Evolutionary conservation across 2,888 invertebrate genomes (phyloP).

Genomic region (Eupithecia subumbrata): DNA sequence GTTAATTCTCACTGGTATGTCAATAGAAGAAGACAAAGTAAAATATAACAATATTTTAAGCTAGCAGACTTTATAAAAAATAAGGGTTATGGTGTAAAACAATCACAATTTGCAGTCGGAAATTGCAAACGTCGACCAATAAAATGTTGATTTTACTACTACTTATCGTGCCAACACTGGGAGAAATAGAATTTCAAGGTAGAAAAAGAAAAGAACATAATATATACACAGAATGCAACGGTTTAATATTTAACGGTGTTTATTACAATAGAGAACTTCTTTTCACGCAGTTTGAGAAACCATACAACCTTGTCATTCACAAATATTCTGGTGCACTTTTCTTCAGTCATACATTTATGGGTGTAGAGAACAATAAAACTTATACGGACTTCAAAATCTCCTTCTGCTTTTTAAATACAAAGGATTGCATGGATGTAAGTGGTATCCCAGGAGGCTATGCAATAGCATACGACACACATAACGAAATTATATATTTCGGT

Average conservation of each 20-base stretch:
- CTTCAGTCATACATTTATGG: slow-evolving; percentile 62
- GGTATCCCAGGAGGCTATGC: slow-evolving; percentile 72
- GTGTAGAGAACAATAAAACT: slow-evolving; percentile 55
- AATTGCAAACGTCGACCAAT: slow-evolving; percentile 28
- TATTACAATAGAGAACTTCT: slow-evolving; percentile 64
- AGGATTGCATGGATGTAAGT: not conserved
- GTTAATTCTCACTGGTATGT: too few relatives aligned
- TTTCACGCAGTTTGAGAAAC: slow-evolving; percentile 57
- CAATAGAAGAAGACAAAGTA: not conserved
- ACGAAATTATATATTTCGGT: slow-evolving; percentile 73
- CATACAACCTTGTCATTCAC: slow-evolving; percentile 68
- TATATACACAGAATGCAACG: slow-evolving; percentile 57
- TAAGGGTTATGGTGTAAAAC: not conserved
- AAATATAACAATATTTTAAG: not conserved
- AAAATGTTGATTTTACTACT: slow-evolving; percentile 43
- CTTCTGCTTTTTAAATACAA: slow-evolving; percentile 54
- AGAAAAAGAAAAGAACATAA: not conserved
- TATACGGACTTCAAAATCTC: slow-evolving; percentile 66
- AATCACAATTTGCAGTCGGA: not conserved
- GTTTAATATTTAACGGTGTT: slow-evolving; percentile 64
- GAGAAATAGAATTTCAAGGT: slow-evolving; percentile 8
- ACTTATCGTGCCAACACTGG: slow-evolving; percentile 34
- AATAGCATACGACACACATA: slow-evolving; percentile 67
- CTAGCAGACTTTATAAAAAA: too few relatives aligned
- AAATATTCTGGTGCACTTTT: slow-evolving; percentile 67